Evolutionary conservation across 2,888 invertebrate species (phyloP).

Genomic region (Acleris emargana): DNA sequence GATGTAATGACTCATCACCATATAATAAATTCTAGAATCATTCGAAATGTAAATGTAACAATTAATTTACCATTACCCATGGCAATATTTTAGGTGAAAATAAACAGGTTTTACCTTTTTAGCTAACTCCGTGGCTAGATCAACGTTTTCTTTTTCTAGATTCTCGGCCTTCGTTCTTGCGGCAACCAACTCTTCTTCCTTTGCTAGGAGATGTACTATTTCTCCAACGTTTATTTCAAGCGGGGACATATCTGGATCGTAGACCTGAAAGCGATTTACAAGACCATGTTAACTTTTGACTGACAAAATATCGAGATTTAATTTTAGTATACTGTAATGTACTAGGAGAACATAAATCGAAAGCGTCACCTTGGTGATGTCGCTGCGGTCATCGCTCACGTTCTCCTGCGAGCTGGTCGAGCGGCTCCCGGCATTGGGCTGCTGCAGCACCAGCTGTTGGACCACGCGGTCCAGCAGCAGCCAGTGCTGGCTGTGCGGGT

Average conservation of each 20-base stretch:
- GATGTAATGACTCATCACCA: constrained; percentile 26
- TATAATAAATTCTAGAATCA: constrained; percentile 16
- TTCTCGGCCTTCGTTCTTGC: constrained; percentile 94
- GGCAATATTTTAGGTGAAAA: not conserved
- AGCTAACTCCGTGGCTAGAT: constrained; percentile 92
- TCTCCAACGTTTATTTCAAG: constrained; percentile 95
- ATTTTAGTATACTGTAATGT: too few species aligned
- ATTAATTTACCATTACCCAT: constrained; percentile 33
- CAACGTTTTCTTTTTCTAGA: constrained; percentile 93
- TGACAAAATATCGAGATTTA: too few species aligned
- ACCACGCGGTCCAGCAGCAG: constrained; percentile 95
- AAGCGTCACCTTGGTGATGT: constrained; percentile 60
- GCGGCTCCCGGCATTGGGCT: constrained; percentile 64
- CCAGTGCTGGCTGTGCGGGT: constrained; percentile 96
- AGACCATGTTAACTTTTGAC: too few species aligned
- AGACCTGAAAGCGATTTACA: constrained; percentile 61
- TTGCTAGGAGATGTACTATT: constrained; percentile 94
- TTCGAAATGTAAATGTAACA: constrained; percentile 15
- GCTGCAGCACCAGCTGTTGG: constrained; percentile 96
- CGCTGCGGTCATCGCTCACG: constrained; percentile 55
- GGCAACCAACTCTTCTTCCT: constrained; percentile 95
- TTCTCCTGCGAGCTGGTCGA: constrained; percentile 71
- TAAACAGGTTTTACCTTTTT: constrained; percentile 85
- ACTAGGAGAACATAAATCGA: too few species aligned
- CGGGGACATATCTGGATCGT: constrained; percentile 93